Conservation (phyloP, 1,140 invertebrate species). For the Neoseiulus cucumeris region DNA sequence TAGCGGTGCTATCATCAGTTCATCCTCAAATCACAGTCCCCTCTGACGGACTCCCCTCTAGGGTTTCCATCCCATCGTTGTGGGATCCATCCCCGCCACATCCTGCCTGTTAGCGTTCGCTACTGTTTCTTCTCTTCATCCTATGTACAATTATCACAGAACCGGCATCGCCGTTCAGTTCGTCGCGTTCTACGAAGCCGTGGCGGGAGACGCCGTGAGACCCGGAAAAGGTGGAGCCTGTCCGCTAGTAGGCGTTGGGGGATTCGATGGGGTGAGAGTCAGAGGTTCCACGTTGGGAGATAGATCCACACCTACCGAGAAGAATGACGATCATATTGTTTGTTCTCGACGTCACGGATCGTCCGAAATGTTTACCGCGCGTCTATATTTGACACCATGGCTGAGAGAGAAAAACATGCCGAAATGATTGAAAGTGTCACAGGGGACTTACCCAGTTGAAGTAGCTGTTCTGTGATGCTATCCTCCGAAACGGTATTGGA, state of each 20-base stretch:
- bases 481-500: neutral
- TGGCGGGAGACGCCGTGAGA: neutral
- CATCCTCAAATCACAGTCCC: no score
- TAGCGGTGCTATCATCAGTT: no score
- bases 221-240: neutral
- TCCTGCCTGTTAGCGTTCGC: no score
- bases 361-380: no score
- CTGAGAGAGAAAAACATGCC: no score
- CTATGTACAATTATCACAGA: slow-evolving; percentile 11
- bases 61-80: no score
- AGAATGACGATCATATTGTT: neutral
- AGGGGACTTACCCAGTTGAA: slow-evolving; percentile 9
- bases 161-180: neutral
- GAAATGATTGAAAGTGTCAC: no score
- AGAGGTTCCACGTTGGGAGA: slow-evolving; percentile 1
- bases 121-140: neutral
- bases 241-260: neutral
- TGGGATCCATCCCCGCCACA: no score
- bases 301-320: neutral
- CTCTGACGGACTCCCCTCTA: no score
- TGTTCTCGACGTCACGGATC: no score
- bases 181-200: slow-evolving; percentile 1
- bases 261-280: slow-evolving; percentile 4
- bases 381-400: no score
- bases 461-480: neutral